Evolutionary conservation across 2,888 invertebrate species (phyloP), one percentile per base, ranked within the genome.

Genomic region (Mycalesis mineus): DNA sequence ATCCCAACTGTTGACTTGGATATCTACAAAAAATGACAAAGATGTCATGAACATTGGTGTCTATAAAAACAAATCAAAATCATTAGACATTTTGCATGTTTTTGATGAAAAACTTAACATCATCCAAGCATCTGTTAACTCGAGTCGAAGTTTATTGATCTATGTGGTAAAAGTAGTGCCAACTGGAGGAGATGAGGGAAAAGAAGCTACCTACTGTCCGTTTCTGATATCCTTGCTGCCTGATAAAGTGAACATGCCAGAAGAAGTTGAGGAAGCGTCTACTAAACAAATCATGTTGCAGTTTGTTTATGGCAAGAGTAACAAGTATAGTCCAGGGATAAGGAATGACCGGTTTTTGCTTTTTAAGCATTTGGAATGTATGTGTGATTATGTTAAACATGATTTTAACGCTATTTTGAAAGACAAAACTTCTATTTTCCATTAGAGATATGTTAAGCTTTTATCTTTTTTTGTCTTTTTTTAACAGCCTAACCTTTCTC

Each of bases 41-140:
- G 82, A 86, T 59, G 74, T 82, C 8, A 72, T 83, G 37, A 80
- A 82, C 57, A 90, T 94, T 61, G 94, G 94, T 0, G 82, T 92
- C 41, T 94, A 93, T 69, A 88, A 91, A 59, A 91, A 92, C 61
- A 87, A 91, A 58, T 87, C 90, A 15, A 93, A 94, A 75, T 80
- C 84, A 5, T 77, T 94, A 52, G 78, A 88, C 68, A 88, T 91
- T 33, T 77, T 96, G 8, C 91, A 94, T 71, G 91, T 90, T 22
- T 94, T 95, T 74, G 75, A 91, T 5, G 87, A 90, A 53, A 87
- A 91, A 62, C 72, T 92, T 2, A 95, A 95, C 73, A 91, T 95
- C 52, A 92, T 95, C 64, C 96, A 96, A 83, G 96, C 95, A 11
- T 94, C 95, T 4, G 91, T 96, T 4, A 96, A 96, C 73, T 91